Evolutionary conservation across 1,140 invertebrate species (phyloP), one percentile per base, ranked within the genome.

Genomic region (Olivierus martensii): DNA sequence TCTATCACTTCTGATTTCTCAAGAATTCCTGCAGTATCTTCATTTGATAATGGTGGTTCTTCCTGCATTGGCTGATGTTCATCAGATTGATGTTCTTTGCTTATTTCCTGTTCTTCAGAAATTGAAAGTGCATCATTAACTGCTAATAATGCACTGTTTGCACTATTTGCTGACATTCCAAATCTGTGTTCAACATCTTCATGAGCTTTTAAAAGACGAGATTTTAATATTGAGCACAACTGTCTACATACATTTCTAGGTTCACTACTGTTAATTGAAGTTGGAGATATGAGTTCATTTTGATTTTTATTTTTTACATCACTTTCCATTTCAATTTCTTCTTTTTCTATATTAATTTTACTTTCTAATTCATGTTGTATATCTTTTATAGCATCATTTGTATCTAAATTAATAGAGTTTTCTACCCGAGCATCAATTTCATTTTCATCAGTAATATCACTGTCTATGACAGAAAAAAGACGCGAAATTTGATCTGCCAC

Each of bases 191-290:
- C 72, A 6, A 82, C 74, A 61, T 79, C 75, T 15, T 75, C 71
- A 37, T 84, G 80, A 7, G 83, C 83, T 53, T 82, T 78, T 3
- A 80, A 70, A 44, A 87, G 70, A 62, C 84, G 83, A 15, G 77
- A 75, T 61, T 84, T 81, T 49, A 87, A 79, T 21, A 84, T 69
- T 2, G 79, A 77, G 65, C 82, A 84, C 18, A 86, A 73, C 58
- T 81, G 51, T 34, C 78, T 39, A 78, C 80, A 65, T 81, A 85
- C 11, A 83, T 79, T 63, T 79, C 65, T 55, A 47, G 57, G 19
- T 49, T 55, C 46, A 61, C 52, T 52, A 49, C 56, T 37, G 53
- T 52, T 46, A 37, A 49, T 74, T 6, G 69, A 69, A 45, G 75
- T 66, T 0, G 49, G 46, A 28, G 28, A 28, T 6, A 28, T 28